These are phyloP conservation scores for Epistrophe eligans DNA, from an alignment of 2,888 invertebrate species.

Conservation along the genomic window DNA sequence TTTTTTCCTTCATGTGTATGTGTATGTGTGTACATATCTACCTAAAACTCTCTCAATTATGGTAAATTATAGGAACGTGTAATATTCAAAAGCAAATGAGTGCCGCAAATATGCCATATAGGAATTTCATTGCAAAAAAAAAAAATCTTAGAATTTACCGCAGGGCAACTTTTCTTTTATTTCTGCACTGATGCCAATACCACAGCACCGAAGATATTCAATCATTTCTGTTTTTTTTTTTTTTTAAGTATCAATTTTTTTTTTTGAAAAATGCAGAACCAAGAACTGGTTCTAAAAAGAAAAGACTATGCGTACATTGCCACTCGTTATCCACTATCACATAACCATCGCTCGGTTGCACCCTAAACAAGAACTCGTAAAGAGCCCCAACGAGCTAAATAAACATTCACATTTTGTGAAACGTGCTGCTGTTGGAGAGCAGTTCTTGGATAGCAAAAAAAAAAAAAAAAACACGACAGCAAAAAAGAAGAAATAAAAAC, in stretches of 20 bases:
- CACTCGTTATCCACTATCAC: conserved; percentile 72
- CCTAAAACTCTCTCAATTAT: conserved; percentile 46
- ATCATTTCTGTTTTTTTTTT: conserved; percentile 45
- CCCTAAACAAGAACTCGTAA: conserved; percentile 72
- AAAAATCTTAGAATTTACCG: conserved; percentile 34
- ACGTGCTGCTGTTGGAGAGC: conserved; percentile 57
- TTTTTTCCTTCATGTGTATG: not conserved
- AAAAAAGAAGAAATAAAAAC: conserved; percentile 1
- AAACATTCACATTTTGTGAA: conserved; percentile 71
- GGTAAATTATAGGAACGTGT: conserved; percentile 66
- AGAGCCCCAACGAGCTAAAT: conserved; percentile 68
- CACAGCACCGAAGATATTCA: conserved; percentile 64
- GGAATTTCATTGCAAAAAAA: conserved; percentile 27
- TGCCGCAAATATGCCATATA: conserved; percentile 55
- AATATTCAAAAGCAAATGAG: conserved; percentile 54
- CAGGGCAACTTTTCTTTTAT: conserved; percentile 28
- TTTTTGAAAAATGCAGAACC: conserved; percentile 29
- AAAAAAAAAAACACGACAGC: not conserved
- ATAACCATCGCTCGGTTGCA: conserved; percentile 66
- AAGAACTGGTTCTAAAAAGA: conserved; percentile 63
- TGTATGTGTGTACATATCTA: too few relatives aligned
- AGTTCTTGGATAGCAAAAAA: not conserved
- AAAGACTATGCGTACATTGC: conserved; percentile 69
- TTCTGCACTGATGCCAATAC: conserved; percentile 48
- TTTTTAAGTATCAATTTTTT: not conserved